phyloP scores from a whole-genome alignment of 23 tunicate species.

The Phallusia fumigata region DNA sequence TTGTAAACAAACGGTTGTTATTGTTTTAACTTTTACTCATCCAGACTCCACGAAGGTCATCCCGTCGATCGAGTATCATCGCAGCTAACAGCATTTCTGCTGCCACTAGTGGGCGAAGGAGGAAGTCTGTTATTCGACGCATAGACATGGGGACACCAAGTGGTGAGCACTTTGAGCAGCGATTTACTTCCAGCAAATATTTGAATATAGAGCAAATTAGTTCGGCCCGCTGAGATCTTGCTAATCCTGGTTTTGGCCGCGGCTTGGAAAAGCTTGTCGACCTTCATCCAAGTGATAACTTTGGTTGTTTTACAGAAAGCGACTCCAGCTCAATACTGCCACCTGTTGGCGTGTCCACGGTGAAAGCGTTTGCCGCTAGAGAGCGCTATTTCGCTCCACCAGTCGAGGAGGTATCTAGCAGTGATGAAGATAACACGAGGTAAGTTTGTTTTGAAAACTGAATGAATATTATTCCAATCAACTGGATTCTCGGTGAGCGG shows the following conservation, averaged over 20 bases:
- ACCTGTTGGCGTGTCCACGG: conserved; percentile 21
- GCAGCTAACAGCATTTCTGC: background rate
- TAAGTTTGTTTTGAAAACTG: background rate
- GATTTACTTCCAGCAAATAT: too few species aligned
- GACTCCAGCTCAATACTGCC: conserved; percentile 33
- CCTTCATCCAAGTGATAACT: too few species aligned
- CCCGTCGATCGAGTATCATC: background rate
- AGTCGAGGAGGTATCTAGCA: background rate
- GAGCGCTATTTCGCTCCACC: conserved; percentile 36
- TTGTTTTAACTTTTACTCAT: too few species aligned
- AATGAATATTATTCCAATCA: too few species aligned
- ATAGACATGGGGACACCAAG: background rate
- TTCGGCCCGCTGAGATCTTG: too few species aligned
- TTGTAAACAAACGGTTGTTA: too few species aligned
- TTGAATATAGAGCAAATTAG: too few species aligned
- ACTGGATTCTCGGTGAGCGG: too few species aligned
- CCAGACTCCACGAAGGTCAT: background rate
- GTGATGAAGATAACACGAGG: background rate
- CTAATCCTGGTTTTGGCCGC: too few species aligned
- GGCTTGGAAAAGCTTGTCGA: too few species aligned
- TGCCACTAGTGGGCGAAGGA: background rate
- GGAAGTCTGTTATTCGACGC: conserved; percentile 1
- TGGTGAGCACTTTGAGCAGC: too few species aligned
- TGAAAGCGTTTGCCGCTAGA: conserved; percentile 25
- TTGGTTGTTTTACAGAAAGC: too few species aligned